Evolutionary conservation across 2,113 vertebrate genomes (phyloP).

Genomic region (Odontesthes bonariensis): DNA sequence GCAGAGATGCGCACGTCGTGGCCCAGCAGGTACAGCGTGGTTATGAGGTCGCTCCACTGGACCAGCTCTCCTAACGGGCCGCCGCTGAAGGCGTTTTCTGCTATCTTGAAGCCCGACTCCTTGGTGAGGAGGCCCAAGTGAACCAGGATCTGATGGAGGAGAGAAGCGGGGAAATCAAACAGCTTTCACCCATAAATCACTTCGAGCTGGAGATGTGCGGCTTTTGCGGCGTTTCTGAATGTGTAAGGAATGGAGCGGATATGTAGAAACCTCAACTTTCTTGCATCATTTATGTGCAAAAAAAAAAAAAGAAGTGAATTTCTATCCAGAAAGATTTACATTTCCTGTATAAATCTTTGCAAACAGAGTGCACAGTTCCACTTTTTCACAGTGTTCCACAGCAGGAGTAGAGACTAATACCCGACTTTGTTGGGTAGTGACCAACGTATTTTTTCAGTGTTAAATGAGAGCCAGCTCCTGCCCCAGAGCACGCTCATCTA

Average conservation of each 20-base stretch:
- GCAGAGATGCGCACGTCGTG: conserved; percentile 97
- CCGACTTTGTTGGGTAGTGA: conserved; percentile 51
- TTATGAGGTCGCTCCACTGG: conserved; percentile 99
- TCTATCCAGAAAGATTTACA: too few relatives aligned
- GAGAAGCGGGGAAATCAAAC: not conserved
- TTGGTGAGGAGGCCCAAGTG: conserved; percentile 97
- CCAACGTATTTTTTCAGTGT: conserved; percentile 33
- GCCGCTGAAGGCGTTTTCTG: conserved; percentile 97
- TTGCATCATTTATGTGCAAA: too few relatives aligned
- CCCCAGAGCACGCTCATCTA: conserved; percentile 12
- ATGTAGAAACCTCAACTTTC: too few relatives aligned
- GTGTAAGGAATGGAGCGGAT: not conserved
- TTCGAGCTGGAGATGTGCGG: not conserved
- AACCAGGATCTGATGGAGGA: conserved; percentile 88
- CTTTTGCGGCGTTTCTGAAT: not conserved
- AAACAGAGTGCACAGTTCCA: too few relatives aligned
- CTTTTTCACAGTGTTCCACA: conserved; percentile 44
- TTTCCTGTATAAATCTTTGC: too few relatives aligned
- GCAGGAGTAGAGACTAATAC: conserved; percentile 24
- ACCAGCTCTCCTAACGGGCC: conserved; percentile 97
- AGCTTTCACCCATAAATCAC: not conserved
- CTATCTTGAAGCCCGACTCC: conserved; percentile 99
- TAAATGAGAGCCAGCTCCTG: conserved; percentile 30
- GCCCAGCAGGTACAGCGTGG: conserved; percentile 97
- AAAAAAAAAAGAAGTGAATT: not conserved